Conservation (phyloP, 2,888 invertebrate species). For the Quadroppia sp. region DNA sequence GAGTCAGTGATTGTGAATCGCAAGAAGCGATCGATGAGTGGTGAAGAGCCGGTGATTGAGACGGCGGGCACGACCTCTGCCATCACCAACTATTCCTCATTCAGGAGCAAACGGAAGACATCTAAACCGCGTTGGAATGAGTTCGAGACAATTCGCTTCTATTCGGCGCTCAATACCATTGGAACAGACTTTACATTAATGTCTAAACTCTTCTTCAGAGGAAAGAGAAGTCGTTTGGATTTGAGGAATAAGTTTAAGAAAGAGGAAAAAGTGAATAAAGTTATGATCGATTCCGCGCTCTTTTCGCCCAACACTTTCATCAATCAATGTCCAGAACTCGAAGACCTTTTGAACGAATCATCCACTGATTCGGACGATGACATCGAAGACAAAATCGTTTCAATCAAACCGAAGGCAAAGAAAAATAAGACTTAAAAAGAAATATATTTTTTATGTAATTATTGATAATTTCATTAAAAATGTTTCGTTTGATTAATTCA, state of each 20-base stretch:
- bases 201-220: constrained; percentile 67
- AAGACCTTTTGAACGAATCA: background rate
- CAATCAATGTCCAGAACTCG: constrained; percentile 1
- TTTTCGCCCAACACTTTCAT: constrained; percentile 38
- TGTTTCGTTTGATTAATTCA: too few relatives aligned
- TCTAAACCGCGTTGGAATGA: constrained; percentile 56
- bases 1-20: constrained; percentile 63
- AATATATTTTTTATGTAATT: too few relatives aligned
- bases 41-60: constrained; percentile 34
- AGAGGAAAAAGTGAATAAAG: constrained; percentile 63
- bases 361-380: background rate
- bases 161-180: constrained; percentile 77
- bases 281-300: constrained; percentile 55
- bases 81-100: constrained; percentile 45
- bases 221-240: constrained; percentile 70
- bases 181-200: constrained; percentile 92
- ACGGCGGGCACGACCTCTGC: constrained; percentile 35
- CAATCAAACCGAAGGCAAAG: background rate
- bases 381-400: background rate
- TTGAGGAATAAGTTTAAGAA: constrained; percentile 87
- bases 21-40: background rate
- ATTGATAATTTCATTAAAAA: too few relatives aligned
- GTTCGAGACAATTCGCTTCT: constrained; percentile 71
- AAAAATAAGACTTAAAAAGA: background rate
- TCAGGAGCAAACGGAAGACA: constrained; percentile 40